These are phyloP conservation scores for Diadumene lineata DNA, from an alignment of 92 coral and sea anemone species.

Conservation along the genomic window DNA sequence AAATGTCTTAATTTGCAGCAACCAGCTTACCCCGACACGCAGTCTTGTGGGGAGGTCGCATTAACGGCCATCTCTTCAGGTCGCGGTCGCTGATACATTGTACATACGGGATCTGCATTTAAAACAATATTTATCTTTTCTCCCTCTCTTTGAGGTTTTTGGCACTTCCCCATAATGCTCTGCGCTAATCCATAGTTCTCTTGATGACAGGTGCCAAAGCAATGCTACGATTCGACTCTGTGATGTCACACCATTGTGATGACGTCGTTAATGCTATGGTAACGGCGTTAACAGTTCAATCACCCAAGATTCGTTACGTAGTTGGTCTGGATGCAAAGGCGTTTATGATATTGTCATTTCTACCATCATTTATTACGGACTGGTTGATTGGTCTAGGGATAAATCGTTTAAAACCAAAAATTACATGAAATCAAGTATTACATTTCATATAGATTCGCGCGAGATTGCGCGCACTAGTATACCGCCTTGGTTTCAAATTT, in stretches of 20 bases:
- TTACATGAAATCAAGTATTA: too few species aligned
- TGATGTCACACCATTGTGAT: conserved; percentile 2
- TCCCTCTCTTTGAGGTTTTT: background rate
- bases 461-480: too few species aligned
- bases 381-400: conserved; percentile 7
- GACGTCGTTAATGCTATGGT: conserved; percentile 17
- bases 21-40: too few species aligned
- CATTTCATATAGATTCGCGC: too few species aligned
- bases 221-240: conserved; percentile 31
- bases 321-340: conserved; percentile 30
- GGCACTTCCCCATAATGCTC: too few species aligned
- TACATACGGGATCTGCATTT: too few species aligned
- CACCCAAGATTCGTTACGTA: conserved; percentile 12
- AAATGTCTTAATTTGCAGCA: too few species aligned
- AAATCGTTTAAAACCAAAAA: conserved; percentile 5
- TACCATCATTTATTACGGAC: conserved; percentile 22
- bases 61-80: too few species aligned
- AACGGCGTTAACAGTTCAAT: conserved; percentile 5
- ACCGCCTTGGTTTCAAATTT: too few species aligned
- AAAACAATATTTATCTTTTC: too few species aligned
- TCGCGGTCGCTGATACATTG: too few species aligned
- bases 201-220: conserved; percentile 11
- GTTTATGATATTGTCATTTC: background rate
- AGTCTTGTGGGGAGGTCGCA: too few species aligned
- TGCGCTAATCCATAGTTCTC: background rate